Conservation (phyloP, 2,113 vertebrate species). For the Genyomyrus donnyi region DNA sequence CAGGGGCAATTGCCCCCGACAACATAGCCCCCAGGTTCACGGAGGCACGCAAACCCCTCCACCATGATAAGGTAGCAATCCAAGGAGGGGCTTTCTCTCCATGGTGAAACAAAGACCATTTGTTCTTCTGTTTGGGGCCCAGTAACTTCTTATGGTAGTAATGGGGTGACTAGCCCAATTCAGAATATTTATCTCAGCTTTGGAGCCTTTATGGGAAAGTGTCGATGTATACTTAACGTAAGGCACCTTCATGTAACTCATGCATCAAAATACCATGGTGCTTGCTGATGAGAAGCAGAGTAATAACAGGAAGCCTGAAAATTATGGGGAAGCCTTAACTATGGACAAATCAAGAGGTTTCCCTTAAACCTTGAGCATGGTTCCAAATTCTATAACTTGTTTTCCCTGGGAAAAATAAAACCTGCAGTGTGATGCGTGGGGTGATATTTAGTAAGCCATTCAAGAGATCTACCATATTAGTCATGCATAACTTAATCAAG, state of each 20-base stretch:
- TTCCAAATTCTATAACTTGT: not conserved
- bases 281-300: not conserved
- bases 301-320: not conserved
- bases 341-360: not conserved
- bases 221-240: not conserved
- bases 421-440: not conserved
- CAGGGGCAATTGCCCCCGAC: too few species aligned
- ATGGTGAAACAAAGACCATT: not conserved
- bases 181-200: not conserved
- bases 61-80: too few species aligned
- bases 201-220: not conserved
- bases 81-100: too few species aligned
- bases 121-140: not conserved
- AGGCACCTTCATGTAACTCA: not conserved
- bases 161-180: not conserved
- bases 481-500: not conserved
- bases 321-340: not conserved
- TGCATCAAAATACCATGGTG: not conserved
- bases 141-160: not conserved
- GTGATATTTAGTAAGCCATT: not conserved
- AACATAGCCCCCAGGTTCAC: too few species aligned
- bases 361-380: not conserved
- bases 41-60: too few species aligned
- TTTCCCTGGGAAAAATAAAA: not conserved
- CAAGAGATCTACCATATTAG: not conserved